phyloP scores from a whole-genome alignment of 2,797 vertebrate species.

The Falco novaeseelandiae region DNA sequence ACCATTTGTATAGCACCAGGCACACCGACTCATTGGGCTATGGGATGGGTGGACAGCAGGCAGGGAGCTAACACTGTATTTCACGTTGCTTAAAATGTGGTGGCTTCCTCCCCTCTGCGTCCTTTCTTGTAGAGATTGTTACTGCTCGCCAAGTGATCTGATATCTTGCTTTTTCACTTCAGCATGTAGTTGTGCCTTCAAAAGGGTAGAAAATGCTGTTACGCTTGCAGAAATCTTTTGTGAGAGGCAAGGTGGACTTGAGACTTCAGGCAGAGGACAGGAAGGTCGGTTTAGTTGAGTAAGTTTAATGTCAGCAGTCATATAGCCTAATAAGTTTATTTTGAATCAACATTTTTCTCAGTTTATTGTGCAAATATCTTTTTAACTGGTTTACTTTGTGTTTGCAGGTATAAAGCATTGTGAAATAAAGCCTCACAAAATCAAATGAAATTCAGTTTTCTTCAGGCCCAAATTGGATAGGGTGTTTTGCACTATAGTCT shows the following conservation, averaged over 20 bases:
- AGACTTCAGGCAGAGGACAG: background rate
- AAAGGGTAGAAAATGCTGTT: background rate
- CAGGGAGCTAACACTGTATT: background rate
- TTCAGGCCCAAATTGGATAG: background rate
- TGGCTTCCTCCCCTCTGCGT: background rate
- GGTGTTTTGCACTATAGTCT: rapidly evolving
- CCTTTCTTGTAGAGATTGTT: background rate
- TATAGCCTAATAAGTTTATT: background rate
- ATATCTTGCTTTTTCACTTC: background rate
- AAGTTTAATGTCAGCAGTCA: background rate
- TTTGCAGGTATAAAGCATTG: background rate
- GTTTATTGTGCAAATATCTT: background rate
- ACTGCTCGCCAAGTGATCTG: background rate
- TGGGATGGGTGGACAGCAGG: background rate
- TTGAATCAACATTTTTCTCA: background rate
- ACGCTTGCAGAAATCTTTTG: background rate
- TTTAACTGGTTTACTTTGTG: background rate
- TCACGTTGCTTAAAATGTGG: background rate
- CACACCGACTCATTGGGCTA: background rate
- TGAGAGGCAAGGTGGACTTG: background rate
- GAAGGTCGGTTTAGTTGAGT: background rate
- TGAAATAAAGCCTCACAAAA: background rate
- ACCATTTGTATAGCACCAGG: background rate
- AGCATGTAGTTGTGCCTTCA: background rate
- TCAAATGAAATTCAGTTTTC: background rate